Evolutionary conservation across 2,113 vertebrate species (phyloP).

Genomic region (Stegastes partitus): DNA sequence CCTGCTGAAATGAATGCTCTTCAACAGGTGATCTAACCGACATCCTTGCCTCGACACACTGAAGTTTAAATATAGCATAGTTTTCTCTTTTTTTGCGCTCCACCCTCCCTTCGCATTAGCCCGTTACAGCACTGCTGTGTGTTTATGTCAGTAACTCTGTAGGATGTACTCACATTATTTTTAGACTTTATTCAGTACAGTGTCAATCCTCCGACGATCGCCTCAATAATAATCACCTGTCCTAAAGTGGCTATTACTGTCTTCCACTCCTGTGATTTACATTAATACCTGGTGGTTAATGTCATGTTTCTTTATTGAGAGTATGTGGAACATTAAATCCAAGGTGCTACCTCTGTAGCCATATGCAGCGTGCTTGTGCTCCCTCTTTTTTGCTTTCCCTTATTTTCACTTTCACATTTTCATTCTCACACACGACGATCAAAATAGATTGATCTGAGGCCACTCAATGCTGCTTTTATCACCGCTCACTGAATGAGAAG

Average conservation of each 20-base stretch:
- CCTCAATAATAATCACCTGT: slow-evolving; percentile 65
- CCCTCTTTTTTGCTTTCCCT: slow-evolving; percentile 18
- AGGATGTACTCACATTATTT: slow-evolving; percentile 49
- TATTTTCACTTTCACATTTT: slow-evolving; percentile 66
- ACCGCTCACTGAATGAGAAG: slow-evolving; percentile 49
- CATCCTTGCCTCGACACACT: slow-evolving; percentile 49
- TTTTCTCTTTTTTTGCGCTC: neutral
- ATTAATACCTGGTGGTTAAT: slow-evolving; percentile 70
- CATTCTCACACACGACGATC: slow-evolving; percentile 47
- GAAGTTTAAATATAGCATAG: slow-evolving; percentile 71
- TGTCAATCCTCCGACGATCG: slow-evolving; percentile 44
- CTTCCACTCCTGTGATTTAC: slow-evolving; percentile 67
- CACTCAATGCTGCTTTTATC: slow-evolving; percentile 70
- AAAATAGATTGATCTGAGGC: slow-evolving; percentile 65
- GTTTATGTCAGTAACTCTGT: slow-evolving; percentile 52
- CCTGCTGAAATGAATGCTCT: slow-evolving; percentile 62
- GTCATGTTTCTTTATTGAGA: slow-evolving; percentile 66
- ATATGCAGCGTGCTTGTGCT: slow-evolving; percentile 44
- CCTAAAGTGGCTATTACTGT: slow-evolving; percentile 63
- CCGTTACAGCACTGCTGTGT: slow-evolving; percentile 19
- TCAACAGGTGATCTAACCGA: slow-evolving; percentile 77
- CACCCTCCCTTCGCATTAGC: slow-evolving; percentile 22
- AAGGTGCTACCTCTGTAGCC: slow-evolving; percentile 33
- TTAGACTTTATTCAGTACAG: slow-evolving; percentile 53
- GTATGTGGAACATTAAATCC: slow-evolving; percentile 42